Base-by-base conservation (phyloP, 2,113 vertebrate genomes). In the Sisor rabdophorus region DNA sequence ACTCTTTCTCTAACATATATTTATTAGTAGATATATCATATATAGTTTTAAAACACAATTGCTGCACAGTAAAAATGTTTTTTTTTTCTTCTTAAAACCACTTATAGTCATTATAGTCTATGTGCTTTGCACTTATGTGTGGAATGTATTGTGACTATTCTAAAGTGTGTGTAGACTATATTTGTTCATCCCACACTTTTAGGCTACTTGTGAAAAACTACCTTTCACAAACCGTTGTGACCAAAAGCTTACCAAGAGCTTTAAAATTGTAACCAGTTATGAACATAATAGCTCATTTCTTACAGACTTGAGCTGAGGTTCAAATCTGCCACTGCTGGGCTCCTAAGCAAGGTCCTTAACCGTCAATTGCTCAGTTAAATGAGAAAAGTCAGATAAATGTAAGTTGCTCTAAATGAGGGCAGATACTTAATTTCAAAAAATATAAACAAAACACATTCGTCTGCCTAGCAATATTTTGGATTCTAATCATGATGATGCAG, bases 141-240 rank as follows among this genome's bases (percentile, higher is more conserved):
- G 70, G 54, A 44, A 72, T 72, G 54, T 72, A 54, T 40, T 17
- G n/a, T 24, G 53, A 19, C 32, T 44, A 72, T 58, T 72, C 24
- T 32, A 72, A 22, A 11, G 52, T 40, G 13, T 72, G 36, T 71
- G 70, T n/a, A 56, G 15, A 15, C 40, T 67, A 67, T 67, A 48
- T 67, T 67, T 67, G 22, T 48, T 48, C 44, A 47, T 19, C 22
- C 20, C 44, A 67, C 40, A 67, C 64, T 48, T 48, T 2, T 26
- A 48, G 22, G 44, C 44, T 67, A 67, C 15, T 48, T 26, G 64
- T 67, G 64, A 67, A 67, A 67, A 12, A 22, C 12, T 64, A 12
- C 12, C 63, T 10, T 47, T 13, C 40, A 6, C 40, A 47, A n/a
- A 16, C 20, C 4, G 20, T 64, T 64, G 20, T 44, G 20, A 44